Percentiles rank a stretch among this genome's conserved stretches.
Evolutionary conservation across 2,797 vertebrate genomes (phyloP).

Genomic region (Remorina albescens): DNA sequence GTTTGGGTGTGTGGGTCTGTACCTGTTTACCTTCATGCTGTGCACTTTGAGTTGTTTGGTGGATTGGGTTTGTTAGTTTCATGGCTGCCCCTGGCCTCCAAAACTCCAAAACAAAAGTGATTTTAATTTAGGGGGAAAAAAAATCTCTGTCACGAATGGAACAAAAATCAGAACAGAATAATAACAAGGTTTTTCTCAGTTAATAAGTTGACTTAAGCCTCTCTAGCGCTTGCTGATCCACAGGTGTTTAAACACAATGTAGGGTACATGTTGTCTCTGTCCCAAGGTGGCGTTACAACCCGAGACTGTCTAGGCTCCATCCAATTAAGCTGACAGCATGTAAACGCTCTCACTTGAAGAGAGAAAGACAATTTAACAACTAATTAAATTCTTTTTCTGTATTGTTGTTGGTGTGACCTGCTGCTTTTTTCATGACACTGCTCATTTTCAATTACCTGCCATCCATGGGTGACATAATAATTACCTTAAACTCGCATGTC

Average conservation of each 20-base stretch:
- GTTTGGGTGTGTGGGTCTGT: constrained; percentile 29
- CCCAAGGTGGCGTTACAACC: not conserved
- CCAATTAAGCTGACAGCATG: constrained; percentile 5
- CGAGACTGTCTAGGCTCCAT: not conserved
- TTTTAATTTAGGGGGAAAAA: constrained; percentile 31
- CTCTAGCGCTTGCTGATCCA: constrained; percentile 20
- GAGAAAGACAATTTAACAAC: constrained; percentile 5
- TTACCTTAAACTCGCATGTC: constrained; percentile 14
- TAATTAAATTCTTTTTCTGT: constrained; percentile 6
- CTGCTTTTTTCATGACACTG: constrained; percentile 39
- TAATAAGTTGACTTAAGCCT: constrained; percentile 29
- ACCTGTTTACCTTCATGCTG: constrained; percentile 46
- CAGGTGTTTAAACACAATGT: constrained; percentile 23
- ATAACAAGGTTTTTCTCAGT: constrained; percentile 33
- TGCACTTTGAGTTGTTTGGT: not conserved
- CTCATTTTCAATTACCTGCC: constrained; percentile 48
- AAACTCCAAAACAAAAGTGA: constrained; percentile 46
- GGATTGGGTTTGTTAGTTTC: constrained; percentile 44
- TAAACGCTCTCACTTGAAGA: constrained; percentile 17
- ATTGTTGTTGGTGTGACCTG: not conserved
- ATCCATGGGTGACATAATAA: constrained; percentile 41
- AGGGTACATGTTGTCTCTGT: not conserved
- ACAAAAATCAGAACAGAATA: constrained; percentile 38
- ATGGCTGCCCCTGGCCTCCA: constrained; percentile 49
- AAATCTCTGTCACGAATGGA: constrained; percentile 32